These are phyloP conservation scores for Leiothrix lutea DNA, from an alignment of 2,113 vertebrate genomes.

Conservation along the genomic window DNA sequence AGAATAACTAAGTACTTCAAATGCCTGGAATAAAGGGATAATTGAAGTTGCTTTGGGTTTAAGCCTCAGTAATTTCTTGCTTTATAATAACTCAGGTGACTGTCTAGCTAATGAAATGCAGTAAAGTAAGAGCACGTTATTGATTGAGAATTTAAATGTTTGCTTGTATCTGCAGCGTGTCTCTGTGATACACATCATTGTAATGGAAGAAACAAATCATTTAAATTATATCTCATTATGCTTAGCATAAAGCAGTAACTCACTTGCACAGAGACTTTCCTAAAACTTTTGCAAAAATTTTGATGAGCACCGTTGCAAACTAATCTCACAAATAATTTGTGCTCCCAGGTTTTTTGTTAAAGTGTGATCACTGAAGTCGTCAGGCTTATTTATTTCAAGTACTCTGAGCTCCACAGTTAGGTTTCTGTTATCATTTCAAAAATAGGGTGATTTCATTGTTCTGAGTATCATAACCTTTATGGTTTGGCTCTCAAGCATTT, in stretches of 20 bases:
- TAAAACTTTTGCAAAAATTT: constrained; percentile 6
- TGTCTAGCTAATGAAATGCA: constrained; percentile 59
- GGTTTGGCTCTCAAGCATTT: background rate
- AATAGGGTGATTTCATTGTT: background rate
- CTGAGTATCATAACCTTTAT: background rate
- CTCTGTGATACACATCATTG: background rate
- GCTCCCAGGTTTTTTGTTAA: background rate
- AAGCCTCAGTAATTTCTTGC: constrained; percentile 12
- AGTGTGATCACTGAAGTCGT: background rate
- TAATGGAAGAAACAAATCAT: constrained; percentile 52
- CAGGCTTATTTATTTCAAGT: background rate
- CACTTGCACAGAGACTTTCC: background rate
- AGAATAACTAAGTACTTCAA: constrained; percentile 53
- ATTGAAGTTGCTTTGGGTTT: constrained; percentile 54
- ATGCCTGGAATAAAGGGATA: constrained; percentile 53
- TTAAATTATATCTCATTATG: constrained; percentile 50
- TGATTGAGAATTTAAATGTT: constrained; percentile 51
- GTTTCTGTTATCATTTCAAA: background rate
- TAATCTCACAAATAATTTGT: background rate
- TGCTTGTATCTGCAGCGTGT: background rate
- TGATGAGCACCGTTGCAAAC: background rate
- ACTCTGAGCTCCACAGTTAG: background rate
- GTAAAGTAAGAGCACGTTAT: constrained; percentile 30
- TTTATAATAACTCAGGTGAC: constrained; percentile 59
- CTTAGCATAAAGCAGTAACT: constrained; percentile 18